Evolutionary conservation across 2,113 vertebrate species (phyloP), one percentile per base, ranked within the genome.

Genomic region (Mixornis gularis): DNA sequence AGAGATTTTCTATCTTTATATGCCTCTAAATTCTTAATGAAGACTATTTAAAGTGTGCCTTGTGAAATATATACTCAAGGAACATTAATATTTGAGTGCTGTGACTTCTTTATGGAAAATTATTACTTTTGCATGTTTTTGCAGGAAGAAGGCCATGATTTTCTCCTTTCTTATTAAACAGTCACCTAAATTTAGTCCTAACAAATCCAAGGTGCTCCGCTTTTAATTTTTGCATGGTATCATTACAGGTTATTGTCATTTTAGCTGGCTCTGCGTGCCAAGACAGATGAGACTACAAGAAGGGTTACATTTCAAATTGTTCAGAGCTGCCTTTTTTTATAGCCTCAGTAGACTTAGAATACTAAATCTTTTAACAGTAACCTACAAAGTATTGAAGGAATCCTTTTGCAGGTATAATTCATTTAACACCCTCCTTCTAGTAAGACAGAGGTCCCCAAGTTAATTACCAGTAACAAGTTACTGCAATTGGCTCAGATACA

Each of bases 11-110:
- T 92, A 80, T 95, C 73, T 92, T 95, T 85, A 91, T 48, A 71
- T 41, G 38, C 71, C 79, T 85, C 87, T 95, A 74, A 94, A 95
- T 95, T 80, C 79, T 94, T 96, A 95, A 96, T 89, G 85, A 94
- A 93, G 44, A 36, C 78, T 94, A 96, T 94, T 96, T 92, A 71
- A 93, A 96, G 64, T 29, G 46, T 59, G 17, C 21, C 68, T 79
- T 1, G 2, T 76, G 88, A 90, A 93, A 95, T 94, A 95, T 14
- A 95, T 82, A 90, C 77, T 84, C 46, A 62, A 87, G 51, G 29
- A 87, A 76, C 86, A 92, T 95, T 77, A 92, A 93, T 79, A 72
- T 77, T 95, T 76, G 49, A 93, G 11, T 53, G 71, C 41, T 44
- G 40, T 24, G 65, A 91, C 89, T 77, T 73, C 51, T 86, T 89